Conservation (phyloP, 2,113 vertebrate species). For the Oreamnos americanus region DNA sequence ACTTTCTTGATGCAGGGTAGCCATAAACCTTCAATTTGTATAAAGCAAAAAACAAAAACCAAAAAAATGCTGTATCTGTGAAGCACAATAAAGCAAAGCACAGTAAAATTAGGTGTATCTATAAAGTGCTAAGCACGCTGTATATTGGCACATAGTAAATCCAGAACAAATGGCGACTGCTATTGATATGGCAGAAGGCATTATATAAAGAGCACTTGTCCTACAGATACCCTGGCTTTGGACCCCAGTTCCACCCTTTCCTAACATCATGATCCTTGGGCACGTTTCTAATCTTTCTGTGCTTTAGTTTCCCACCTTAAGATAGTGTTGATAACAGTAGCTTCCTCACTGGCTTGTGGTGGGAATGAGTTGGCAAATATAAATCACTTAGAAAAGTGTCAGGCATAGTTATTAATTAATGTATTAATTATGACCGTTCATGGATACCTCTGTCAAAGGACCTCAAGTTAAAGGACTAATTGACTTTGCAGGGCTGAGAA, state of each 20-base stretch:
- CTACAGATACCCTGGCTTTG: neutral
- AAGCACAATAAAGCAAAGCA: neutral
- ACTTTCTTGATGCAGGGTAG: neutral
- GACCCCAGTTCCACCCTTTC: neutral
- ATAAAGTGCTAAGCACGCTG: neutral
- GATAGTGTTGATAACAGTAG: neutral
- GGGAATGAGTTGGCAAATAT: neutral
- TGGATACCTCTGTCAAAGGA: neutral
- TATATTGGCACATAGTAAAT: neutral
- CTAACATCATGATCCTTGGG: neutral
- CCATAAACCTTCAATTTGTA: neutral
- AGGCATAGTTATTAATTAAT: neutral
- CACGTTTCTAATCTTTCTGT: neutral
- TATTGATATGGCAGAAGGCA: neutral
- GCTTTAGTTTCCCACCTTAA: neutral
- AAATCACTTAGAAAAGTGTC: neutral
- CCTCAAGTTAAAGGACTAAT: neutral
- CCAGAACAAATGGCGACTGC: neutral
- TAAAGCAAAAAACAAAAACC: neutral
- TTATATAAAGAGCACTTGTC: fast-evolving
- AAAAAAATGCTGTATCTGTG: neutral
- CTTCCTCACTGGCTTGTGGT: neutral
- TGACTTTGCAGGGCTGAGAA: neutral
- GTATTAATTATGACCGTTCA: neutral
- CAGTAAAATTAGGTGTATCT: neutral